These are phyloP conservation scores for Nasonia longicornis DNA, from an alignment of 1,140 invertebrate genomes.

Conservation along the genomic window DNA sequence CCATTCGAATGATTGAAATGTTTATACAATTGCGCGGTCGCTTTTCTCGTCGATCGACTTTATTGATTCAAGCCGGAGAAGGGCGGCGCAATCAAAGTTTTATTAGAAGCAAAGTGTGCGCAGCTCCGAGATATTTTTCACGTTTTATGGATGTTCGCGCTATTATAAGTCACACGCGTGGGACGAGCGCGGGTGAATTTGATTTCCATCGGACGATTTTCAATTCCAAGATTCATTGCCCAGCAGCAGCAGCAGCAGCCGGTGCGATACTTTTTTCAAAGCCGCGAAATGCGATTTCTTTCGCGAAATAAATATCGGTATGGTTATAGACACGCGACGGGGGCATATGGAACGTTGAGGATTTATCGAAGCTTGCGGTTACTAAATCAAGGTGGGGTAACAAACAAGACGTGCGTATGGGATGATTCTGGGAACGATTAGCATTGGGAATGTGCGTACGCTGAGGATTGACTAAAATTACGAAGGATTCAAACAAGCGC, in stretches of 20 bases:
- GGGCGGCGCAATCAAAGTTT: neutral
- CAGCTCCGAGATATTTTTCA: neutral
- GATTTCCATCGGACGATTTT: neutral
- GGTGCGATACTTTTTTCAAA: neutral
- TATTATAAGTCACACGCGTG: neutral
- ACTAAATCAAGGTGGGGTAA: too few species aligned
- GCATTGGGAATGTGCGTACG: too few species aligned
- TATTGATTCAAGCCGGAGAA: neutral
- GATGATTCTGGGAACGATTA: too few species aligned
- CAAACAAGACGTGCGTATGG: too few species aligned
- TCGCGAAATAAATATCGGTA: neutral
- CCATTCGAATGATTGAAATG: constrained; percentile 22
- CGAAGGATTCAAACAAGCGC: too few species aligned
- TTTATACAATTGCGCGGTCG: neutral
- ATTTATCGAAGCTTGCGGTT: neutral
- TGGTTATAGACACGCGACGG: neutral
- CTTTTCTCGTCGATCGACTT: neutral
- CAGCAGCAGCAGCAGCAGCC: neutral
- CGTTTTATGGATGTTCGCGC: neutral
- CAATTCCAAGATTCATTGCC: constrained; percentile 11
- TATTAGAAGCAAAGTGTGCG: constrained; percentile 4
- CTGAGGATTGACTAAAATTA: too few species aligned
- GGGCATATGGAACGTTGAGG: neutral
- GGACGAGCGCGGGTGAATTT: neutral
- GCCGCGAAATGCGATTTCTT: neutral